Evolutionary conservation across 2,888 invertebrate genomes (phyloP), one percentile per base, ranked within the genome.

Genomic region (Pterostichus madidus): DNA sequence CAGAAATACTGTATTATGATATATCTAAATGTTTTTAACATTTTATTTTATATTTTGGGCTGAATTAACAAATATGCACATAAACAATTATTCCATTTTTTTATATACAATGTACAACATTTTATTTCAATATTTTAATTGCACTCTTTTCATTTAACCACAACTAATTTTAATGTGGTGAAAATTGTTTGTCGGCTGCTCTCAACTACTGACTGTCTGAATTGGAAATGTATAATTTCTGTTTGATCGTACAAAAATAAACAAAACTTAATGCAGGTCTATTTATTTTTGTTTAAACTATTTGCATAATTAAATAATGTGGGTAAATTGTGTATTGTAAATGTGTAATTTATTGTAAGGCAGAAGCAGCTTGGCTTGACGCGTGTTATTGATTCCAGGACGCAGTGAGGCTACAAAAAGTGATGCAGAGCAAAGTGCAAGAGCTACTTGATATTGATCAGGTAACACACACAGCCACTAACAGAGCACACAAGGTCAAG

Each of bases 391-490:
- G 84, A 84, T 90, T 89, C 79, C 86, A 94, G 93, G 94, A 94
- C 90, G 95, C 96, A 44, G 93, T 93, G 2, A 93, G 93, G 87
- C 90, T 96, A 80, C 95, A 95, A 89, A 94, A 94, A 89, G 90
- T 93, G 82, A 93, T 95, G 93, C 93, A 94, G 87, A 90, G 91
- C 79, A 95, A 94, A 90, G 93, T 94, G 15, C 93, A 94, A 89
- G 95, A 95, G 87, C 90, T 95, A 85, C 90, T 93, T 89, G 94
- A 92, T 87, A 91, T 92, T 86, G 92, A 93, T 89, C 92, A 92
- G 91, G 93, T 92, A 91, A 91, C 90, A 87, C 87, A 89, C 88
- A 89, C 88, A 89, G 88, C 89, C 88, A 90, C 89, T 90, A 90
- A 90, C 89, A 90, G 88, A 89, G 77, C 79, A 76, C 87, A 87